A percentile compares a stretch with the other conserved stretches of the same genome.
Evolutionary conservation across 92 coral and sea anemone species (phyloP).

Genomic region (Epizoanthus fatuus): DNA sequence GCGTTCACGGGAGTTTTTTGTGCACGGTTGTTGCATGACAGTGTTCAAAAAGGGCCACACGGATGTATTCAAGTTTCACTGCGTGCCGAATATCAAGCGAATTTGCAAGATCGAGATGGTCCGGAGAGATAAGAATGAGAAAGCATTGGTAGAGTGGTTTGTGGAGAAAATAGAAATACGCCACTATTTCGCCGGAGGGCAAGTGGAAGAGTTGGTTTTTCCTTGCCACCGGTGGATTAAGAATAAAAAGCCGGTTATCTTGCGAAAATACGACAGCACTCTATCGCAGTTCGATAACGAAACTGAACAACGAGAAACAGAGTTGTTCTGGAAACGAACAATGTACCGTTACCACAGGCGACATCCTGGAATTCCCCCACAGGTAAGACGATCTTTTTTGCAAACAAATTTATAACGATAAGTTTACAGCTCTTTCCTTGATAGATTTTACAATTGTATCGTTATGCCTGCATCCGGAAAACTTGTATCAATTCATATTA

Average conservation of each 20-base stretch:
- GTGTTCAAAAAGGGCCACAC: conserved; percentile 98
- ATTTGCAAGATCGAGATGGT: conserved; percentile 77
- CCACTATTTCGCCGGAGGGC: conserved; percentile 72
- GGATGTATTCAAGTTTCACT: conserved; percentile 82
- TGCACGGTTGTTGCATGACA: conserved; percentile 93
- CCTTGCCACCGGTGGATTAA: conserved; percentile 97
- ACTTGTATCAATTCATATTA: background rate
- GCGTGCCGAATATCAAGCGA: conserved; percentile 69
- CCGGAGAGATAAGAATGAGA: conserved; percentile 81
- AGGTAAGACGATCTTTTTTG: conserved; percentile 56
- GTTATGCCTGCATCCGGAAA: too few relatives aligned
- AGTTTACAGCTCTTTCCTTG: too few relatives aligned
- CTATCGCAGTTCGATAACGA: conserved; percentile 90
- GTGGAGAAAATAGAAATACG: conserved; percentile 94
- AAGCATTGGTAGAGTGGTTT: conserved; percentile 94
- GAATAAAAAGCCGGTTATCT: conserved; percentile 75
- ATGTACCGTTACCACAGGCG: conserved; percentile 92
- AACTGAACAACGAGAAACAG: conserved; percentile 88
- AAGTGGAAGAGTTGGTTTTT: conserved; percentile 77
- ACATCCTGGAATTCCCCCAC: conserved; percentile 85
- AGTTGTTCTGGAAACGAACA: conserved; percentile 94
- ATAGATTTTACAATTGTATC: too few relatives aligned
- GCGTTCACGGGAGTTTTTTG: conserved; percentile 76
- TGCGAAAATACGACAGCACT: conserved; percentile 78
- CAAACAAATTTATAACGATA: too few relatives aligned